phyloP scores from a whole-genome alignment of 53 echinoderm and acorn worm species.

The Temnopleurus reevesii region DNA sequence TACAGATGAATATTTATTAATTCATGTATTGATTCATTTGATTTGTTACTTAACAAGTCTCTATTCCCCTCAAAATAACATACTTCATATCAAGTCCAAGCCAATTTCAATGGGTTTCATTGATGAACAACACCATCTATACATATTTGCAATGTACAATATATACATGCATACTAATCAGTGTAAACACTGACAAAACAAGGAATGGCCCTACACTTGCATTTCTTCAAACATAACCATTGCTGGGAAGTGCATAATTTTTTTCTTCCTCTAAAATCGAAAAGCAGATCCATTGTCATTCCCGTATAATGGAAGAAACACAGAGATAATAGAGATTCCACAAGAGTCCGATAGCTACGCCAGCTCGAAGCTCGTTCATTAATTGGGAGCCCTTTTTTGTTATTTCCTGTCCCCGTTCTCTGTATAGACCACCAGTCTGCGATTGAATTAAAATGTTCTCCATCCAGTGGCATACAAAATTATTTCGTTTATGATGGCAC shows the following conservation, averaged over 20 bases:
- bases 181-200: too few species aligned
- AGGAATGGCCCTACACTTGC: too few species aligned
- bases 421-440: background rate
- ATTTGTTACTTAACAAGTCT: too few species aligned
- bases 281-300: conserved; percentile 26
- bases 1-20: too few species aligned
- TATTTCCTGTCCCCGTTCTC: background rate
- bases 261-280: conserved; percentile 34
- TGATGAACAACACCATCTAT: too few species aligned
- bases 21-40: too few species aligned
- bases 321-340: conserved; percentile 36
- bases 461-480: background rate
- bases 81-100: too few species aligned
- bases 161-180: too few species aligned
- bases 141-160: too few species aligned
- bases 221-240: too few species aligned
- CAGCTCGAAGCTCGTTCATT: background rate
- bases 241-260: conserved; percentile 7
- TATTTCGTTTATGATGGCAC: background rate
- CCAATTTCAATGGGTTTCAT: too few species aligned
- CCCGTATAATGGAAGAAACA: background rate
- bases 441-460: background rate
- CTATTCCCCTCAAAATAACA: too few species aligned
- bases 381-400: conserved; percentile 19
- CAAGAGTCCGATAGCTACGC: background rate